A percentile compares a stretch with the other conserved stretches of the same genome.
These are phyloP conservation scores for Staurois parvus DNA, from an alignment of 2,797 vertebrate genomes.

Conservation along the genomic window DNA sequence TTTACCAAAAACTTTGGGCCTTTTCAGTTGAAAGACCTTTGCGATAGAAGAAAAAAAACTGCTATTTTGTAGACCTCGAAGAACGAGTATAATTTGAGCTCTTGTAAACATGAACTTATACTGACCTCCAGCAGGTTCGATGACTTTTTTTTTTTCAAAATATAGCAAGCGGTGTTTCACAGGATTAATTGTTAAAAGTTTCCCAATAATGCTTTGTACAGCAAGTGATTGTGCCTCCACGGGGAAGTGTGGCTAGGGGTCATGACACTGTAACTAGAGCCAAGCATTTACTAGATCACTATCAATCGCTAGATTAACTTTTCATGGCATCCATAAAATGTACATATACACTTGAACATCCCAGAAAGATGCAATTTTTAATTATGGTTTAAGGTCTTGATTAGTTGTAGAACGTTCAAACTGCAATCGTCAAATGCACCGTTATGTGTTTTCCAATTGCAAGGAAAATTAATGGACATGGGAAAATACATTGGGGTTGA, in stretches of 20 bases:
- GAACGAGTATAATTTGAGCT: conserved; percentile 46
- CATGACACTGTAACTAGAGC: background rate
- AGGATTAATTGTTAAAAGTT: conserved; percentile 27
- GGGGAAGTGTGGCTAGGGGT: background rate
- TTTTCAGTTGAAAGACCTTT: conserved; percentile 34
- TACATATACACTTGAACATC: background rate
- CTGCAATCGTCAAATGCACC: background rate
- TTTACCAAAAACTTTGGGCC: conserved; percentile 51
- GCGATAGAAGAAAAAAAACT: conserved; percentile 27
- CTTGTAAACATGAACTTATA: conserved; percentile 54
- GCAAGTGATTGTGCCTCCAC: conserved; percentile 9
- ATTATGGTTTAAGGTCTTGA: background rate
- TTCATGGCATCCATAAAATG: background rate
- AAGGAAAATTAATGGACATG: background rate
- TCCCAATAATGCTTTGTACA: conserved; percentile 8
- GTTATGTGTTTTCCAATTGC: background rate
- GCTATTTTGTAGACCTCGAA: conserved; percentile 38
- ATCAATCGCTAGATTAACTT: background rate
- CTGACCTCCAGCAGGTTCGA: conserved; percentile 47
- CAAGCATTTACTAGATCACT: background rate
- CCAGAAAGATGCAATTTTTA: background rate
- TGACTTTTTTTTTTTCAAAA: conserved; percentile 37
- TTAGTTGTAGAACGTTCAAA: background rate
- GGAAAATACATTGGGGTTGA: background rate
- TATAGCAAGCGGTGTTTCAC: conserved; percentile 10